Evolutionary conservation across 2,888 invertebrate genomes (phyloP).

Genomic region (Epinotia demarniana): DNA sequence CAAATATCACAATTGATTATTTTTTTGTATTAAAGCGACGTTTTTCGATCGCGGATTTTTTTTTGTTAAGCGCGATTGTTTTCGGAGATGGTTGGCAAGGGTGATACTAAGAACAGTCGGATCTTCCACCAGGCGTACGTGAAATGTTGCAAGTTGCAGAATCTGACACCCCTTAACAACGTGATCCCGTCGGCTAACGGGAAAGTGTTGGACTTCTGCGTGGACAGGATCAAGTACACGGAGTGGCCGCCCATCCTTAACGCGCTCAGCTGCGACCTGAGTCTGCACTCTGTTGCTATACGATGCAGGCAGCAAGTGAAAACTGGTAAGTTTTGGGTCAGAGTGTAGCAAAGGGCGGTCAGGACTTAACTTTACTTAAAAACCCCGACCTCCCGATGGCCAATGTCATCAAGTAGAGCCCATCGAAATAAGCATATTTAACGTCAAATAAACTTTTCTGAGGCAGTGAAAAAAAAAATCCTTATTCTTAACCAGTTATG

Average conservation of each 20-base stretch:
- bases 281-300: slow-evolving; percentile 88
- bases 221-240: slow-evolving; percentile 89
- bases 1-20: slow-evolving; percentile 59
- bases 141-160: slow-evolving; percentile 81
- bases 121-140: slow-evolving; percentile 81
- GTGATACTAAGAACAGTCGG: slow-evolving; percentile 72
- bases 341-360: too few relatives aligned
- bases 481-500: too few relatives aligned
- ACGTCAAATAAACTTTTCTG: too few relatives aligned
- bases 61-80: slow-evolving; percentile 47
- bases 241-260: slow-evolving; percentile 91
- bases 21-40: slow-evolving; percentile 55
- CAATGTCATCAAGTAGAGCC: too few relatives aligned
- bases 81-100: slow-evolving; percentile 73
- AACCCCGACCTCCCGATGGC: too few relatives aligned
- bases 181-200: slow-evolving; percentile 78
- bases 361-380: too few relatives aligned
- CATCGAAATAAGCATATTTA: too few relatives aligned
- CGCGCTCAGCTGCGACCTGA: slow-evolving; percentile 88
- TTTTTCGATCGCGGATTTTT: slow-evolving; percentile 53
- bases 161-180: slow-evolving; percentile 72
- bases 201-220: slow-evolving; percentile 87
- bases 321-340: slow-evolving; percentile 69
- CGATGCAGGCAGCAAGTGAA: slow-evolving; percentile 84
- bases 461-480: too few relatives aligned